These are phyloP conservation scores for Bombycilla garrulus DNA, from an alignment of 2,113 vertebrate genomes.

Conservation along the genomic window DNA sequence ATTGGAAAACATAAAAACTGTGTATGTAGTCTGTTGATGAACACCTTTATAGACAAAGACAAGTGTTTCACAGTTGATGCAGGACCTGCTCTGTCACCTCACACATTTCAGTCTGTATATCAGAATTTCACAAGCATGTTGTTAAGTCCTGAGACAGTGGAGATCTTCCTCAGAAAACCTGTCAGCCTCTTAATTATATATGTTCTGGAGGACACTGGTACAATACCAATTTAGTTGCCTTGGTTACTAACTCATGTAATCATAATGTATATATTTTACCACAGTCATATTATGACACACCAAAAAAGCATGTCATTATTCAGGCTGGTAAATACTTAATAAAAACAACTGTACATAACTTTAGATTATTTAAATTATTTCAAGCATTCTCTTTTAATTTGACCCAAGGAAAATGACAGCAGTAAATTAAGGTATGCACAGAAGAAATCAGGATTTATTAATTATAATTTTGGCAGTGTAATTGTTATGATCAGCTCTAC, in stretches of 20 bases:
- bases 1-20: neutral
- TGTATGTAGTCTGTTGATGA: neutral
- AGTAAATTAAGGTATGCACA: neutral
- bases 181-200: slow-evolving; percentile 47
- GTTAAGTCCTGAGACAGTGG: neutral
- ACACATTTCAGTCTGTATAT: neutral
- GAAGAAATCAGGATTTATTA: neutral
- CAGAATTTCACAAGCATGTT: slow-evolving; percentile 1
- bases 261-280: slow-evolving; percentile 9
- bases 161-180: slow-evolving; percentile 34
- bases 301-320: slow-evolving; percentile 22
- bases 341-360: neutral
- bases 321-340: neutral
- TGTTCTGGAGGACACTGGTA: neutral
- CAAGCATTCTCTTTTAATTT: neutral
- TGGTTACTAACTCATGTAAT: slow-evolving; percentile 43
- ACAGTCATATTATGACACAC: slow-evolving; percentile 25
- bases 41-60: neutral
- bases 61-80: neutral
- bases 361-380: neutral
- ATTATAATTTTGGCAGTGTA: neutral
- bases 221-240: slow-evolving; percentile 11
- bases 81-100: neutral
- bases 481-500: neutral
- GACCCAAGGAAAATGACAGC: neutral